Conservation (phyloP, 2,113 vertebrate genomes). For the rat (Rattus norvegicus) region GRCr8 NC_086039.1:97378001-97378500, state of each 20-base stretch:
- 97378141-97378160: neutral
- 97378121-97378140: neutral
- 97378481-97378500: constrained; percentile 22
- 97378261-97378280: neutral
- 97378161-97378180: neutral
- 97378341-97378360: constrained; percentile 12
- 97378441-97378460: neutral
- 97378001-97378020: constrained; percentile 62
- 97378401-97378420: neutral
- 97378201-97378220: neutral
- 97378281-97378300: neutral
- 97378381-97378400: neutral
- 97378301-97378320: neutral
- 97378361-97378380: constrained; percentile 8
- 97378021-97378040: neutral
- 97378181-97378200: constrained; percentile 25
- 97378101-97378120: neutral
- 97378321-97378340: neutral
- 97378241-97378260: neutral
- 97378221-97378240: neutral
- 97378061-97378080: constrained; percentile 61
- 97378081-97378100: constrained; percentile 10
- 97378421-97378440: neutral
- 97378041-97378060: constrained; percentile 42
- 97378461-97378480: constrained; percentile 14